A percentile compares a stretch with the other conserved stretches of the same genome.
Evolutionary conservation across 2,797 vertebrate species (phyloP).

Genomic region (Selene dorsalis): DNA sequence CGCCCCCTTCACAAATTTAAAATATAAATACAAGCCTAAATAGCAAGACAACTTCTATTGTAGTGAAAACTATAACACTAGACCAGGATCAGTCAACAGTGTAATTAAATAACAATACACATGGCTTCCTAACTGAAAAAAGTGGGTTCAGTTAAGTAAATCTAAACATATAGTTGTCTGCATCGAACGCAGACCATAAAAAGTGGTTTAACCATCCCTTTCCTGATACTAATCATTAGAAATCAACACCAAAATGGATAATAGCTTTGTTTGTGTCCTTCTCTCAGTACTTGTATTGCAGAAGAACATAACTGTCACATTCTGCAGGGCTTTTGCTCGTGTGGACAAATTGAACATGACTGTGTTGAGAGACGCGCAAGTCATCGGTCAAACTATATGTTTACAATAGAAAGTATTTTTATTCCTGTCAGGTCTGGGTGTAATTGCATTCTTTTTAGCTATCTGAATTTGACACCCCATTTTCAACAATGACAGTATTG

Average conservation of each 20-base stretch:
- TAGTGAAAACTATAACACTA: neutral
- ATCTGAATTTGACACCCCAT: conserved; percentile 80
- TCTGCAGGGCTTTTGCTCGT: conserved; percentile 22
- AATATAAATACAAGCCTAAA: neutral
- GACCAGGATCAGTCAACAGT: neutral
- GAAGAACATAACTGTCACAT: conserved; percentile 2
- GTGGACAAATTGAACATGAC: conserved; percentile 27
- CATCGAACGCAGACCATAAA: neutral
- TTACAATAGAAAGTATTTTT: conserved; percentile 74
- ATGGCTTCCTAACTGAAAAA: neutral
- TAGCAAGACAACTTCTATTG: neutral
- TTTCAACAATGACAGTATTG: conserved; percentile 79
- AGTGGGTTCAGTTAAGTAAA: neutral
- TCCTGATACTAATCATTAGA: neutral
- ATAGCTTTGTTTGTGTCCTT: conserved; percentile 14
- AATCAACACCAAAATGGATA: neutral
- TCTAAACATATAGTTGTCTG: neutral
- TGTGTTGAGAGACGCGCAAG: conserved; percentile 31
- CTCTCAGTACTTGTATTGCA: neutral
- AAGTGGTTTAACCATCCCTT: neutral
- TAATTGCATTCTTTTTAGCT: conserved; percentile 80
- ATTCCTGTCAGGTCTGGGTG: conserved; percentile 71
- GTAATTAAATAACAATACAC: neutral
- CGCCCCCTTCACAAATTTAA: neutral
- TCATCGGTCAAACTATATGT: conserved; percentile 61